Evolutionary conservation across 2,888 invertebrate species (phyloP), one percentile per base, ranked within the genome.

Genomic region (Clanis bilineata): DNA sequence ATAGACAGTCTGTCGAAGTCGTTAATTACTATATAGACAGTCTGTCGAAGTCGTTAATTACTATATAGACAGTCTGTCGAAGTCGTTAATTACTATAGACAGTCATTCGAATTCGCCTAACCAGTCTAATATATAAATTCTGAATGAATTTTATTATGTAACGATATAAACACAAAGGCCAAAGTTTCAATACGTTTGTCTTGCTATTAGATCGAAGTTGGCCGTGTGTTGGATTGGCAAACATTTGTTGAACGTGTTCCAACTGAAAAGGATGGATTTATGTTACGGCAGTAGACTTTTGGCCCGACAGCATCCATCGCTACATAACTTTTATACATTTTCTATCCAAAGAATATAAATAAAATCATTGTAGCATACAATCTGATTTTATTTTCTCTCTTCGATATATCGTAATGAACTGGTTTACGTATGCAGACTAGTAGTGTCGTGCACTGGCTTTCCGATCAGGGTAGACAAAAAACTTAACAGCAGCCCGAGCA

Each of bases 201-300:
- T 80, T 83, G 75, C 82, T 81, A 86, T 86, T 85, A 87, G 77
- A 73, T 76, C 74, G 65, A 68, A 73, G 76, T 77, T 74, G 73
- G 65, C 77, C 75, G 78, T 85, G 77, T 86, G 84, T 82, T 83
- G 77, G 73, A 77, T 79, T 78, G 74, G 81, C 79, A 85, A 88
- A 87, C 83, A 86, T 87, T 88, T 86, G 86, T 77, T 72, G 86
- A 86, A 88, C 88, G 88, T 88, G 88, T 85, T 86, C 83, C 77
- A 80, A 86, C 84, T 85, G 80, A 80, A 82, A 84, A 85, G 78
- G 79, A 77, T 77, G 81, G 84, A 83, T 86, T 87, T 86, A 82
- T 82, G 78, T 80, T 74, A 72, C 79, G 76, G 78, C 80, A 75
- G 76, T 76, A 79, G 77, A 76, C 80, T 80, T 76, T 76, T 73